Evolutionary conservation across 1,140 invertebrate species (phyloP).

Genomic region (Alviniconcha marisindica): DNA sequence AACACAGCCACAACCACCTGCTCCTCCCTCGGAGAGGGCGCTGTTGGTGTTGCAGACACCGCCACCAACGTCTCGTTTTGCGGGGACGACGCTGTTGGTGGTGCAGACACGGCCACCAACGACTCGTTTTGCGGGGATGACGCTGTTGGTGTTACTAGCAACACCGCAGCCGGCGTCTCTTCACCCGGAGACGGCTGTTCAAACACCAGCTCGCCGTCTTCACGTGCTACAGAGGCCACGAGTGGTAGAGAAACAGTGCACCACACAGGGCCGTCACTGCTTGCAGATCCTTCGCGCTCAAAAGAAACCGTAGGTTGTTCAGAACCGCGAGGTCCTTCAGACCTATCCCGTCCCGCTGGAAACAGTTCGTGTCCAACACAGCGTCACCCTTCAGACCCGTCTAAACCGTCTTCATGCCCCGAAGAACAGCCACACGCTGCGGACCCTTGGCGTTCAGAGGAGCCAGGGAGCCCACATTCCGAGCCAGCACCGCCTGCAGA

Average conservation of each 20-base stretch:
- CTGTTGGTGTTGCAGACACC: too few relatives aligned
- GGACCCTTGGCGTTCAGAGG: not conserved
- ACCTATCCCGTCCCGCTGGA: not conserved
- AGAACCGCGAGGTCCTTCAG: not conserved
- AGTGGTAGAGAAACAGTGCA: not conserved
- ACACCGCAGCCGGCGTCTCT: too few relatives aligned
- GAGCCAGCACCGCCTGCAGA: not conserved
- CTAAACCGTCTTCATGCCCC: too few relatives aligned
- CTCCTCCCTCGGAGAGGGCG: not conserved
- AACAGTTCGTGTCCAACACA: not conserved
- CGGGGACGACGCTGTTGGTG: too few relatives aligned
- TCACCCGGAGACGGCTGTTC: not conserved
- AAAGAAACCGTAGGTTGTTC: not conserved
- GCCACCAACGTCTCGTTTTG: too few relatives aligned
- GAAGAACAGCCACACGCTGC: not conserved
- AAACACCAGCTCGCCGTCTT: not conserved
- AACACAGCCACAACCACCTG: not conserved
- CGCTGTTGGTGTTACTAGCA: too few relatives aligned
- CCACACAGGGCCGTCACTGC: too few relatives aligned
- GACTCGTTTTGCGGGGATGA: too few relatives aligned
- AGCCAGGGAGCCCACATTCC: too few relatives aligned
- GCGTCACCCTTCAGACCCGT: too few relatives aligned
- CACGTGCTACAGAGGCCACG: not conserved
- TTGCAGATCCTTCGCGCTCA: not conserved
- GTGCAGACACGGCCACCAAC: too few relatives aligned